Base-by-base conservation (phyloP, 1,140 invertebrate species). In the Plutomurus gul region DNA sequence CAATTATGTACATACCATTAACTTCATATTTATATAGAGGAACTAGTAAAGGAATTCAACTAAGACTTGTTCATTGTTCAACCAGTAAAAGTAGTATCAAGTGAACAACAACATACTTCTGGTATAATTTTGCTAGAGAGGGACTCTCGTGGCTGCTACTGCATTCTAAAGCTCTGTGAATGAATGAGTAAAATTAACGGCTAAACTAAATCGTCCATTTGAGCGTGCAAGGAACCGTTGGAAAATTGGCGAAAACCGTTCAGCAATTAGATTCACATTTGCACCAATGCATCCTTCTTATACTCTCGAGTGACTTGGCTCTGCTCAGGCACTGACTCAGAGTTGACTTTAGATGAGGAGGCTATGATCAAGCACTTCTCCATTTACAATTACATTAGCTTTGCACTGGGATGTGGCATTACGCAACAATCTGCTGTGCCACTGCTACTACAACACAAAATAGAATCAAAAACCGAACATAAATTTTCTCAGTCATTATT, bases 171-270 rank as follows among this genome's bases (percentile, higher is more conserved):
- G n/a, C 51, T 60, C 22, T 60, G 16, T 60, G 51, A 60, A 60
- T 30, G 51, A 60, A 13, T 60, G 51, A 60, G 33, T 30, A 60
- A 60, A 60, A 60, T 60, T 60, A 60, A 60, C 51, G 51, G 51
- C 25, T 60, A 60, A 60, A 27, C 51, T 60, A 10, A 60, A 60
- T 60, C 51, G 25, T 60, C 27, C 51, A 60, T 60, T 60, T 60
- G 51, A 60, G 51, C 51, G 27, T 60, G 10, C 51, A 60, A 60
- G 51, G 25, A 60, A 60, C 51, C 51, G 51, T 60, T 60, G 51
- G 25, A 22, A 60, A 49, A 60, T 60, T 60, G 51, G 51, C 51
- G 27, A 60, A 60, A 60, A 60, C 51, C 51, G 51, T 60, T 60
- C 51, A 60, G 25, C 27, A 30, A 60, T 60, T 60, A 60, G 27